phyloP scores from a whole-genome alignment of 2,888 invertebrate genomes.

The Camptogramma bilineatum region DNA sequence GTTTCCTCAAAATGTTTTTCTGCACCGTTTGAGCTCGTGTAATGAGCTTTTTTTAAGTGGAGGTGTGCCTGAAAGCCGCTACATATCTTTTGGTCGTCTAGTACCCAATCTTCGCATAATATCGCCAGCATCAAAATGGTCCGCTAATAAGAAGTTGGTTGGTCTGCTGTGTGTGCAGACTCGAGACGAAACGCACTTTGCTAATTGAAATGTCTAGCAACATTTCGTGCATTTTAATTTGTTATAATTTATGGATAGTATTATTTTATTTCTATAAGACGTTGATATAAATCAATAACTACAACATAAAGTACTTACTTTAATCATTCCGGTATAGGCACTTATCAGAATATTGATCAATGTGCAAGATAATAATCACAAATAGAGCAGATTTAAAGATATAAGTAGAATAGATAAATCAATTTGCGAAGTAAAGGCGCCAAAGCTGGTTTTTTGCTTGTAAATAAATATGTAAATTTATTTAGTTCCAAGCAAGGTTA shows the following conservation, averaged over 20 bases:
- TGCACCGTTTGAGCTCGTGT: no score
- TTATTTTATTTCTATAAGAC: neutral
- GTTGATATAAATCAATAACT: neutral
- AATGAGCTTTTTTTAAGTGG: no score
- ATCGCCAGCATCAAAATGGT: no score
- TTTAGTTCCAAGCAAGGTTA: conserved; percentile 75
- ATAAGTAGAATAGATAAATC: conserved; percentile 54
- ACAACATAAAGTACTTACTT: neutral
- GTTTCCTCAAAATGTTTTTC: no score
- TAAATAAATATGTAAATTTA: conserved; percentile 73
- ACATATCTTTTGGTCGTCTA: no score
- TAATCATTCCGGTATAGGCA: conserved; percentile 4
- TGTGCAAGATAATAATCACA: conserved; percentile 8
- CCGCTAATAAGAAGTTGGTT: neutral
- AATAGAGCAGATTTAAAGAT: conserved; percentile 15
- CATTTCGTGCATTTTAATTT: conserved; percentile 19
- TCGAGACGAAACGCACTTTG: neutral
- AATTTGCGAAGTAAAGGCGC: conserved; percentile 53
- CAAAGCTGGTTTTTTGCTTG: conserved; percentile 62
- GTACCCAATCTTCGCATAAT: no score
- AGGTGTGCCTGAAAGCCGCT: no score
- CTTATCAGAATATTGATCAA: conserved; percentile 6
- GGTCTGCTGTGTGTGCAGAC: neutral
- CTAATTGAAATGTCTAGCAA: neutral
- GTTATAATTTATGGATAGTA: neutral